Evolutionary conservation across 2,888 invertebrate species (phyloP), one percentile per base, ranked within the genome.

Genomic region (Lysandra coridon): DNA sequence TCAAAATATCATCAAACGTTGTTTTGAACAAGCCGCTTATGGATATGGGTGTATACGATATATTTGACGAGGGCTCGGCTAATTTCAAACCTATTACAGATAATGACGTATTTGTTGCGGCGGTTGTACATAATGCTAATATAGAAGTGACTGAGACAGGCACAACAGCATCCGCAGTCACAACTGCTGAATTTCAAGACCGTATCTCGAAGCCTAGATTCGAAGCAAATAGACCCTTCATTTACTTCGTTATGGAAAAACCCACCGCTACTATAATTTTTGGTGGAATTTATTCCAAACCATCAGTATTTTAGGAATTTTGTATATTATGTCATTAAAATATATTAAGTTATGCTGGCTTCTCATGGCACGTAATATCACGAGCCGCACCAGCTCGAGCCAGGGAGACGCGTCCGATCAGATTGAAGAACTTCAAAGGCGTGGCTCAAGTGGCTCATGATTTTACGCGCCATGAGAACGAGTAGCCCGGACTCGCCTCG

Each of bases 121-220:
- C 95, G 7, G 93, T 97, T 23, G 94, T 97, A 1, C 97, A 97
- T 86, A 96, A 96, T 84, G 96, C 97, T 5, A 96, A 96, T 84
- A 96, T 97, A 81, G 96, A 97, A 86, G 97, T 97, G 0, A 96
- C 96, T 49, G 97, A 97, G 87, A 95, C 96, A 80, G 97, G 97
- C 3, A 97, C 97, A 0, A 95, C 96, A 37, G 97, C 97, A 0
- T 94, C 96, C 0, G 97, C 96, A 0, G 95, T 95, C 0, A 95
- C 96, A 0, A 87, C 90, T 1, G 93, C 93, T 1, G 88, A 87
- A 78, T 92, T 95, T 82, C 86, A 92, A 1, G 95, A 96, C 81
- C 95, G 95, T 84, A 93, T 95, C 80, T 92, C 95, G 0, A 95
- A 96, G 4, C 96, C 96, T 0, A 95, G 92, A 82, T 96, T 97